These are phyloP conservation scores for Pangasius djambal DNA, from an alignment of 2,797 vertebrate genomes.

Conservation along the genomic window DNA sequence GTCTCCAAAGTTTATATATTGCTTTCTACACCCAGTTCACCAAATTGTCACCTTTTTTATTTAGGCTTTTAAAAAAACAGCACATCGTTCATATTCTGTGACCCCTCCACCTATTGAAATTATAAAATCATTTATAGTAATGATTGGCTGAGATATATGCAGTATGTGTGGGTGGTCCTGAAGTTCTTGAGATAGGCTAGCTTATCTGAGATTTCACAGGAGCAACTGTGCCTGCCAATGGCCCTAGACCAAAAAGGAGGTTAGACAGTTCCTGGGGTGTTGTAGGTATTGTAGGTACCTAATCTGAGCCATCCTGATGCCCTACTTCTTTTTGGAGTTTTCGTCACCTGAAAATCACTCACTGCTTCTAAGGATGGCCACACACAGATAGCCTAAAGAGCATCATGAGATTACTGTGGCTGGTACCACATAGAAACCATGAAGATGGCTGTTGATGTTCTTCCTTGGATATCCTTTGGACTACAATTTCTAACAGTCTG, in stretches of 20 bases:
- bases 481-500: background rate
- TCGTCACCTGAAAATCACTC: background rate
- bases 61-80: background rate
- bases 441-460: background rate
- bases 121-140: background rate
- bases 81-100: background rate
- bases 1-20: background rate
- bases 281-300: background rate
- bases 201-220: background rate
- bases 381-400: background rate
- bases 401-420: background rate
- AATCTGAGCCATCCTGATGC: background rate
- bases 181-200: background rate
- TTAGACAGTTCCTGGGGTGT: background rate
- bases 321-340: background rate
- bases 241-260: background rate
- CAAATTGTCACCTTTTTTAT: background rate
- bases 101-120: background rate
- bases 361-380: background rate
- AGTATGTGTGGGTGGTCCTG: background rate
- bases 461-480: background rate
- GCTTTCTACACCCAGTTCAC: background rate
- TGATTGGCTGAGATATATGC: background rate
- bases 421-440: background rate
- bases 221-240: background rate